Base-by-base conservation (phyloP, 2,113 vertebrate species). In the Machaerirhynchus nigripectus region DNA sequence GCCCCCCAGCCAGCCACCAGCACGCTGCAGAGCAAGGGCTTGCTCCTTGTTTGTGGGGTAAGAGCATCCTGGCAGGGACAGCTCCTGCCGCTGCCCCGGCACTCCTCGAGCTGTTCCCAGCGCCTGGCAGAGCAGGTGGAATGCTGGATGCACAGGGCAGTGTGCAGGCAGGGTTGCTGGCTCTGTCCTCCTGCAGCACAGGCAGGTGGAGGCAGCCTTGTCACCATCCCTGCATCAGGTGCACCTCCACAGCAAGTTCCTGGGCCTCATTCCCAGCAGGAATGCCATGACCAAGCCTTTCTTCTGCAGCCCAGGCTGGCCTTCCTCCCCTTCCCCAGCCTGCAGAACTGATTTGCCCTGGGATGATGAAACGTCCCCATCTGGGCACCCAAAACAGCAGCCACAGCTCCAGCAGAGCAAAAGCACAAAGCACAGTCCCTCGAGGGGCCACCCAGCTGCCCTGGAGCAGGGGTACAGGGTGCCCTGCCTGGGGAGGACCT, bases 401-500 rank as follows among this genome's bases (percentile, higher is more conserved):
- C 47, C 2, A 1, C 26, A 30, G 17, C 30, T 13, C 1, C 33
- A 33, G 31, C 6, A 3, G 18, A 13, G 6, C 5, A 4, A 18
- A 53, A n/a, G 40, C n/a, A 53, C 4, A 15, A 33, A 89, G 28
- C 1, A 1, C 0, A 0, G 35, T 39, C 40, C 52, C 33, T 61
- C 0, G 0, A 50, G 77, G 67, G 46, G n/a, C 6, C 52, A 31
- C 20, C 8, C 11, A 7, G 1, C 18, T 8, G 5, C 19, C 24
- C 11, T 2, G 28, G 55, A 35, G 68, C 33, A 61, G 63, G 39
- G 31, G n/a, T 3, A 8, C 47, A 20, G 42, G 2, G 37, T 57
- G 18, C 49, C 42, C 85, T 73, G 39, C n/a, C 53, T n/a, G 46
- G 46, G 69, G 14, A n/a, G n/a, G 30, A 47, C 4, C 50, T 53